Evolutionary conservation across 1,140 invertebrate species (phyloP).

Genomic region (Coboldia fuscipes): DNA sequence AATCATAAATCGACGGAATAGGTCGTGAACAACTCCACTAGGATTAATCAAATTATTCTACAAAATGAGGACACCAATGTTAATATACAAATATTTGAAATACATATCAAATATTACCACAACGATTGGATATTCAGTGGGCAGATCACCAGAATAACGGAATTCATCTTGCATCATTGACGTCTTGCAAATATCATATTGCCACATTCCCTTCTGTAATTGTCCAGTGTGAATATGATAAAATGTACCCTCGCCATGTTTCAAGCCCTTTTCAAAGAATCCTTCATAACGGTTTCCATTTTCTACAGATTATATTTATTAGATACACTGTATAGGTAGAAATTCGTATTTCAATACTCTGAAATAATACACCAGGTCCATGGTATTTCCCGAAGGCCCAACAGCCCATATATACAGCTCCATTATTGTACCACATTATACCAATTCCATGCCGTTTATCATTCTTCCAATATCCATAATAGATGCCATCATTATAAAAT

Average conservation of each 20-base stretch:
- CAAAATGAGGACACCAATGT: too few relatives aligned
- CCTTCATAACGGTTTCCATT: conserved; percentile 37
- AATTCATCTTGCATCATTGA: conserved; percentile 23
- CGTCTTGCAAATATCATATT: conserved; percentile 20
- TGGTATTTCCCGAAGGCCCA: conserved; percentile 21
- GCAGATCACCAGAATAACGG: conserved; percentile 6
- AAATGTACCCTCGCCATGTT: conserved; percentile 30
- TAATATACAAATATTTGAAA: too few relatives aligned
- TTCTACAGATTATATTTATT: conserved; percentile 10
- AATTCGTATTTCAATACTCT: conserved; percentile 7
- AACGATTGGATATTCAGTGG: conserved; percentile 13
- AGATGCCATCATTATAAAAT: conserved; percentile 14
- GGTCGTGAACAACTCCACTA: too few relatives aligned
- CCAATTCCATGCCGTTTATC: conserved; percentile 36
- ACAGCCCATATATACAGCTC: conserved; percentile 26
- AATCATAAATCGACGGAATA: too few relatives aligned
- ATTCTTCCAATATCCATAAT: conserved; percentile 22
- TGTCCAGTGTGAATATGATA: conserved; percentile 32
- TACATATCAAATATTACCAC: too few relatives aligned
- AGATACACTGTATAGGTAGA: neutral
- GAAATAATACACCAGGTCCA: conserved; percentile 21
- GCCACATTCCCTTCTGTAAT: conserved; percentile 31
- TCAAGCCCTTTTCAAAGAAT: conserved; percentile 25
- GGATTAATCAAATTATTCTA: too few relatives aligned
- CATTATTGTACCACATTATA: conserved; percentile 26